Conservation (phyloP, 2,113 vertebrate species). For the Seriola quinqueradiata region DNA sequence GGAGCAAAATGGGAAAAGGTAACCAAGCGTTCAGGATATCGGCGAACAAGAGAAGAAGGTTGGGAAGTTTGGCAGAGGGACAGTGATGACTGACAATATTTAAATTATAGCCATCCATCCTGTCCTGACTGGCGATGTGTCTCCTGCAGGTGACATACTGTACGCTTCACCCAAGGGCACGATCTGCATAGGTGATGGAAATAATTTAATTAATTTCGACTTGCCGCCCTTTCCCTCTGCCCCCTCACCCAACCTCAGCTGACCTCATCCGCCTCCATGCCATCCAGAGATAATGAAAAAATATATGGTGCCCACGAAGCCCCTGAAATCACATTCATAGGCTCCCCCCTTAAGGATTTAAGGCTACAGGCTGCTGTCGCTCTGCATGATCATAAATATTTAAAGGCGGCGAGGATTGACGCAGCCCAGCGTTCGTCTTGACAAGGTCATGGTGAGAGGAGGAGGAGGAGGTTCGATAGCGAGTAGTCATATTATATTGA, state of each 20-base stretch:
- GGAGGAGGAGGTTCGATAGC: background rate
- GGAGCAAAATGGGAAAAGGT: background rate
- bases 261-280: background rate
- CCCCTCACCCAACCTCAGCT: background rate
- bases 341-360: background rate
- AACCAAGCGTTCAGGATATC: background rate
- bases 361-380: background rate
- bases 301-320: background rate
- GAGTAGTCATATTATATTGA: background rate
- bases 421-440: background rate
- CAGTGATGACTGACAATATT: background rate
- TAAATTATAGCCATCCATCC: constrained; percentile 28
- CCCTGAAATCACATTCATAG: constrained; percentile 23
- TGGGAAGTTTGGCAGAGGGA: background rate
- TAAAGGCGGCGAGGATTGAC: background rate
- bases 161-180: background rate
- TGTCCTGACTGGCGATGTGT: background rate
- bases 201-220: constrained; percentile 22
- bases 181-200: constrained; percentile 34
- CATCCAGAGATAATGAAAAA: constrained; percentile 41
- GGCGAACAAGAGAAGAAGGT: background rate
- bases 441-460: constrained; percentile 18
- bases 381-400: constrained; percentile 39
- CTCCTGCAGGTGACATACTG: constrained; percentile 8
- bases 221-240: background rate